phyloP scores from a whole-genome alignment of 1,140 invertebrate species.

The Neocloeon triangulifer region DNA sequence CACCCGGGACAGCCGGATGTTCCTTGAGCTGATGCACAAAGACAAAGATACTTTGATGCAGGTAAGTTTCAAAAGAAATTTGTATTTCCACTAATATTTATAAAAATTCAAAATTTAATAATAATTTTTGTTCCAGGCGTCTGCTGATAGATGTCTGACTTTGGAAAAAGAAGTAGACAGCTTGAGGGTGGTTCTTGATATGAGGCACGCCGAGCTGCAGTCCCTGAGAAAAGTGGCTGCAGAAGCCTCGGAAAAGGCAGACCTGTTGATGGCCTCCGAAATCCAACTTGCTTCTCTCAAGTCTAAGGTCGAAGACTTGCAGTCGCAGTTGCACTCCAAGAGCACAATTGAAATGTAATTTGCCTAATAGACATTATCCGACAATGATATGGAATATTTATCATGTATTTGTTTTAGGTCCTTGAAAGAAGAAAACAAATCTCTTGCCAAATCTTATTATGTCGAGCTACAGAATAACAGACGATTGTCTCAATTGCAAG shows the following conservation, averaged over 20 bases:
- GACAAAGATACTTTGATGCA: slow-evolving; percentile 15
- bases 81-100: slow-evolving; percentile 13
- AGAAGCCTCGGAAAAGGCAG: slow-evolving; percentile 21
- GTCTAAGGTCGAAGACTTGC: slow-evolving; percentile 41
- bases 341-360: slow-evolving; percentile 25
- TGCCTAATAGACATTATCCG: neutral
- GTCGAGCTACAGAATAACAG: slow-evolving; percentile 52
- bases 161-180: slow-evolving; percentile 43
- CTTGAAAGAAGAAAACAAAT: slow-evolving; percentile 33
- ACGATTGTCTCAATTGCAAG: slow-evolving; percentile 53
- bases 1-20: slow-evolving; percentile 12
- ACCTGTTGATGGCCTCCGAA: slow-evolving; percentile 26
- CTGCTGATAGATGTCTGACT: slow-evolving; percentile 16
- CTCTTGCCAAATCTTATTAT: slow-evolving; percentile 41
- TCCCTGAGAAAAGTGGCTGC: slow-evolving; percentile 39
- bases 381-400: neutral
- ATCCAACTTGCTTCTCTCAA: slow-evolving; percentile 29
- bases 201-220: slow-evolving; percentile 46
- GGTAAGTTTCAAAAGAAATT: slow-evolving; percentile 14
- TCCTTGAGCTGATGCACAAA: slow-evolving; percentile 11
- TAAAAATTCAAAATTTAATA: slow-evolving; percentile 10
- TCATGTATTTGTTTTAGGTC: slow-evolving; percentile 21
- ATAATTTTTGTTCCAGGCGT: slow-evolving; percentile 15
- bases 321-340: slow-evolving; percentile 34
- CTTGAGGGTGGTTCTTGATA: slow-evolving; percentile 44